A percentile compares a stretch with the other conserved stretches of the same genome.
These are phyloP conservation scores for Eilema sororculum DNA, from an alignment of 2,888 invertebrate genomes.

Conservation along the genomic window DNA sequence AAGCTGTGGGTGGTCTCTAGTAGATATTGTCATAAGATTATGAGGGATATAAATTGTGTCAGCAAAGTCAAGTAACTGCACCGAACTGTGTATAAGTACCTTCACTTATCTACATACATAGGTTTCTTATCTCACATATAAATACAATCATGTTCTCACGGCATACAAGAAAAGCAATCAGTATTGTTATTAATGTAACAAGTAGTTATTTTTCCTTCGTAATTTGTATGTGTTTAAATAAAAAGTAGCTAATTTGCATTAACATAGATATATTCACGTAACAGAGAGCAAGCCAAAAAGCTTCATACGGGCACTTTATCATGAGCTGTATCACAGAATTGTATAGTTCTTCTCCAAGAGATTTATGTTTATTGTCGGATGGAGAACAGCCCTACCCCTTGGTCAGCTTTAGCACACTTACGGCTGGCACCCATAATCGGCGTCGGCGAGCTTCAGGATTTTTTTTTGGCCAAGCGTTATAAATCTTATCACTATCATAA, in stretches of 20 bases:
- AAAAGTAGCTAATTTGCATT: not conserved
- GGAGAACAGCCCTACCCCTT: no score
- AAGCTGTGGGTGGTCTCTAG: conserved; percentile 17
- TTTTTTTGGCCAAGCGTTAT: no score
- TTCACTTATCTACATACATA: conserved; percentile 21
- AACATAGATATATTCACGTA: not conserved
- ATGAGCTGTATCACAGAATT: no score
- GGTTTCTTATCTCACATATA: conserved; percentile 32
- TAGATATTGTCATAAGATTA: no score
- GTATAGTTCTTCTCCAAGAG: no score
- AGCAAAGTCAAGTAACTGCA: conserved; percentile 13
- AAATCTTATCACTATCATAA: no score
- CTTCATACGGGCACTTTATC: no score
- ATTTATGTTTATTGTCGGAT: no score
- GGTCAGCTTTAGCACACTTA: no score
- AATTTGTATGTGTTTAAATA: not conserved
- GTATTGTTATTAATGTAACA: conserved; percentile 36
- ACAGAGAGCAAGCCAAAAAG: no score
- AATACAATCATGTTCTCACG: conserved; percentile 45
- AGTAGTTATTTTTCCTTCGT: conserved; percentile 30
- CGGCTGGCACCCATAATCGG: no score
- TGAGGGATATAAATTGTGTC: conserved; percentile 7
- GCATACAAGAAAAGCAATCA: conserved; percentile 41
- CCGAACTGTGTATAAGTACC: conserved; percentile 9
- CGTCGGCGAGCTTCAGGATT: no score